A percentile compares a stretch with the other conserved stretches of the same genome.
Evolutionary conservation across 1,140 invertebrate species (phyloP).

Genomic region (Pseudomyrmex flavicornis): DNA sequence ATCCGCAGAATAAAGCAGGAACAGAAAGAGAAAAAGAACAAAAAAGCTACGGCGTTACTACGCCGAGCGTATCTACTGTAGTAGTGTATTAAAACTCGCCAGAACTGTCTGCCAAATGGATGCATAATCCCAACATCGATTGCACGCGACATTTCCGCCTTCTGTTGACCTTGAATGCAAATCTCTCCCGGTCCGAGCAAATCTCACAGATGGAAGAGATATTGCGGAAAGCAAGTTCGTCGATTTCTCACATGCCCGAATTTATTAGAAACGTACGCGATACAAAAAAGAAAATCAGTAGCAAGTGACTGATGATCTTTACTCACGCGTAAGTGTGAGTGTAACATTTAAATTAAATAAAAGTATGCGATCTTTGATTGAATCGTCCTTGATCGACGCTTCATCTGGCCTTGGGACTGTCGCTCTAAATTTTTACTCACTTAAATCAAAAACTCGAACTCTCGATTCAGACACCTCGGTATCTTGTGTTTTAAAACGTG

Average conservation of each 20-base stretch:
- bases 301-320: not conserved
- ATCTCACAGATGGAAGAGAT: not conserved
- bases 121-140: constrained; percentile 47
- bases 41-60: no score
- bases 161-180: constrained; percentile 44
- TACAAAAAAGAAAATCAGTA: no score
- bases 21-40: not conserved
- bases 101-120: constrained; percentile 21
- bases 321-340: no score
- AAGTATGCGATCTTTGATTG: not conserved
- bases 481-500: no score
- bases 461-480: not conserved
- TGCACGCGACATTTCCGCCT: constrained; percentile 17
- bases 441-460: constrained; percentile 2
- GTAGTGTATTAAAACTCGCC: constrained; percentile 11
- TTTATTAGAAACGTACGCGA: no score
- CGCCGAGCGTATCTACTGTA: not conserved
- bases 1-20: constrained; percentile 16
- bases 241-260: not conserved
- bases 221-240: not conserved
- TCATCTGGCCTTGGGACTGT: constrained; percentile 1
- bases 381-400: not conserved
- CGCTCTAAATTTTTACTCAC: constrained; percentile 12
- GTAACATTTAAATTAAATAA: constrained; percentile 24
- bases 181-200: not conserved